phyloP scores from a whole-genome alignment of 2,797 vertebrate genomes.

The Sebastolobus altivelis region DNA sequence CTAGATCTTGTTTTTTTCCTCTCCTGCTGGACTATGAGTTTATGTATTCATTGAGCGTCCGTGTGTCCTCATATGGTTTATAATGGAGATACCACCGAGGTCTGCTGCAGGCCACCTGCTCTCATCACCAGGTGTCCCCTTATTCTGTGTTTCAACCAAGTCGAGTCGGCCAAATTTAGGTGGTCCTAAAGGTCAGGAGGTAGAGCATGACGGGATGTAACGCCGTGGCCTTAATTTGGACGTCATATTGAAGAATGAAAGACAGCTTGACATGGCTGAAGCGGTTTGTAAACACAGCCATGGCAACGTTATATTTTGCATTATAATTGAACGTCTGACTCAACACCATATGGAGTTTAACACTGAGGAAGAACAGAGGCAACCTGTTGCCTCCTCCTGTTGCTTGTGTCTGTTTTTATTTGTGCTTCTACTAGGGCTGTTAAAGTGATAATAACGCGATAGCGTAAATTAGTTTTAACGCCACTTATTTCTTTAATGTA shows the following conservation, averaged over 20 bases:
- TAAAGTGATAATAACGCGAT: too few relatives aligned
- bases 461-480: too few relatives aligned
- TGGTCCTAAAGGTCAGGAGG: conserved; percentile 27
- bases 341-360: conserved; percentile 36
- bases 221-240: neutral
- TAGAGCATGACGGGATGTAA: rapidly evolving
- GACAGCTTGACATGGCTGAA: neutral
- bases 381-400: neutral
- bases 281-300: neutral
- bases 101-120: conserved; percentile 80
- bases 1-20: neutral
- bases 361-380: neutral
- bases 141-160: conserved; percentile 24
- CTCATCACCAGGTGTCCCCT: conserved; percentile 60
- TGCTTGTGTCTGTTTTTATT: too few relatives aligned
- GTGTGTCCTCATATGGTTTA: conserved; percentile 59
- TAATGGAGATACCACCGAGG: conserved; percentile 56
- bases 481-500: too few relatives aligned
- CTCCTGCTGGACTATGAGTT: conserved; percentile 25
- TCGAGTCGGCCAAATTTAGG: conserved; percentile 52
- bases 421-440: too few relatives aligned
- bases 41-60: conserved; percentile 63
- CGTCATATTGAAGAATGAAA: neutral
- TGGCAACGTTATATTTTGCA: neutral
- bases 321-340: conserved; percentile 25